phyloP scores from a whole-genome alignment of 2,113 vertebrate species.

The Aplodontia rufa region DNA sequence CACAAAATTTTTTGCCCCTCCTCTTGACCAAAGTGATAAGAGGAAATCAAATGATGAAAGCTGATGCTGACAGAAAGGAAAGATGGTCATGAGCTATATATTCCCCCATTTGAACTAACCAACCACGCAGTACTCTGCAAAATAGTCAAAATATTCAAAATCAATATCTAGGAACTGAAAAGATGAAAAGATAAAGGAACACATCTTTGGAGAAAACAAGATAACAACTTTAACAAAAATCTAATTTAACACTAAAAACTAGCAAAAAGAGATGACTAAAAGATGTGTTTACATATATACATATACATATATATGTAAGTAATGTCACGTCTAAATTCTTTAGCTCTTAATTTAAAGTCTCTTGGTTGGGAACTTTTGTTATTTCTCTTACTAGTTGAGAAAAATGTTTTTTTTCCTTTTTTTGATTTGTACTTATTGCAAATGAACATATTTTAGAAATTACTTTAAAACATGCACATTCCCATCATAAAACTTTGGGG shows the following conservation, averaged over 20 bases:
- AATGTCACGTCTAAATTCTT: background rate
- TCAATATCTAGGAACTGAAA: background rate
- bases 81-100: background rate
- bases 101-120: background rate
- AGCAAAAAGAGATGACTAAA: background rate
- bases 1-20: conserved; percentile 13
- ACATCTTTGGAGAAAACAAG: background rate
- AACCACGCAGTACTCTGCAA: background rate
- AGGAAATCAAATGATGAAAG: conserved; percentile 61
- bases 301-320: background rate
- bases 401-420: background rate
- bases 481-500: background rate
- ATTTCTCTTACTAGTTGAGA: background rate
- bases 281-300: background rate
- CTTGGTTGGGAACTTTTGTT: background rate
- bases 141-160: background rate
- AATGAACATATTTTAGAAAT: background rate
- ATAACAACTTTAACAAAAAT: background rate
- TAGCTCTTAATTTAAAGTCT: background rate
- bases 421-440: background rate
- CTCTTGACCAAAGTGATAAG: conserved; percentile 61
- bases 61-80: background rate
- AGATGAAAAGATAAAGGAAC: background rate
- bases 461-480: background rate
- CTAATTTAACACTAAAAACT: background rate